Conservation (phyloP, 1,140 invertebrate species). For the Telenomus remus region DNA sequence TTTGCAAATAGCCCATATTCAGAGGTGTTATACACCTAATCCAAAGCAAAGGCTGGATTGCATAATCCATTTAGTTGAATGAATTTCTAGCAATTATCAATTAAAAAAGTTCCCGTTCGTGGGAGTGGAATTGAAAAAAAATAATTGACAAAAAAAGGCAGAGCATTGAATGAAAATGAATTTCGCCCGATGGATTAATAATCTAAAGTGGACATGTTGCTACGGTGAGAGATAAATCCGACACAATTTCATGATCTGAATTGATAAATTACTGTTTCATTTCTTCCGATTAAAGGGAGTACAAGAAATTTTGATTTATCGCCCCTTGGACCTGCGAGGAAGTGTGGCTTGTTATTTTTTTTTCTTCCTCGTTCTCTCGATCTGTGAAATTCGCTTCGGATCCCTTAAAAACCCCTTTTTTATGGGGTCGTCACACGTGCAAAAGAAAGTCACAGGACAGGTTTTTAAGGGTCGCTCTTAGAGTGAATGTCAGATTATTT, state of each 20-base stretch:
- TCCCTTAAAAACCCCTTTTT: constrained; percentile 25
- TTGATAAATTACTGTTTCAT: constrained; percentile 15
- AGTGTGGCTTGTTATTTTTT: neutral
- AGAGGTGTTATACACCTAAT: no score
- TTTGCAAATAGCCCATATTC: no score
- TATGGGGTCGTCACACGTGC: constrained; percentile 31
- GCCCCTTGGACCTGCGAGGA: neutral
- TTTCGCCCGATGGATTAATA: no score
- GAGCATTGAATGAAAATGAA: neutral
- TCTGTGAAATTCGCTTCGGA: constrained; percentile 3
- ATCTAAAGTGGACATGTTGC: constrained; percentile 1
- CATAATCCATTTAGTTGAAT: no score
- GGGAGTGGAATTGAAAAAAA: no score
- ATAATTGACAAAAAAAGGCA: no score
- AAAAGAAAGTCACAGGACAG: constrained; percentile 6
- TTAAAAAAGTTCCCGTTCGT: no score
- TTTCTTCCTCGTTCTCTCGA: constrained; percentile 1
- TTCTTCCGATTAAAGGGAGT: constrained; percentile 6
- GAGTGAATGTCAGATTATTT: neutral
- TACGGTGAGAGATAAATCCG: neutral
- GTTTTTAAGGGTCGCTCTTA: constrained; percentile 8
- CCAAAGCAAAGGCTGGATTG: no score
- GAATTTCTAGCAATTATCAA: no score
- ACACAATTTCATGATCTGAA: constrained; percentile 4
- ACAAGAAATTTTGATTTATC: constrained; percentile 23